These are phyloP conservation scores for Nymphalis c-album DNA, from an alignment of 2,888 invertebrate genomes.

Conservation along the genomic window DNA sequence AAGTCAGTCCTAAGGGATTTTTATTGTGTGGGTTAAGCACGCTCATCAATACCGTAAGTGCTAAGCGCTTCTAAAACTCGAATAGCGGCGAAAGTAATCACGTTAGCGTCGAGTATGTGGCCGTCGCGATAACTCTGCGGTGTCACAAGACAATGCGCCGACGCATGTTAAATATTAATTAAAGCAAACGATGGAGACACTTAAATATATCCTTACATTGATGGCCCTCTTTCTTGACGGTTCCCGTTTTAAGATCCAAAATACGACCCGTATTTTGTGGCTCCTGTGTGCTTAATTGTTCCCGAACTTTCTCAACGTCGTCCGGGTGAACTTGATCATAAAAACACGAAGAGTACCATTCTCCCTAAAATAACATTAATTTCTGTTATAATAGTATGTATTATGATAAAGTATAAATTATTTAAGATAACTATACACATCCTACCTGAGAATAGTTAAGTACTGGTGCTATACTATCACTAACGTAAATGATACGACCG, in stretches of 20 bases:
- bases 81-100: too few relatives aligned
- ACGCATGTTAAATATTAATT: neutral
- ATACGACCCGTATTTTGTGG: slow-evolving; percentile 97
- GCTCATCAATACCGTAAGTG: too few relatives aligned
- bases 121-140: too few relatives aligned
- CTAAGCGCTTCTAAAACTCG: too few relatives aligned
- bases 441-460: slow-evolving; percentile 94
- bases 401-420: neutral
- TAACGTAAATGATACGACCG: slow-evolving; percentile 98
- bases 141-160: too few relatives aligned
- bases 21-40: too few relatives aligned
- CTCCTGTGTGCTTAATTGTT: slow-evolving; percentile 98
- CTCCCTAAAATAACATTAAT: slow-evolving; percentile 81
- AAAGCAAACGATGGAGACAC: neutral
- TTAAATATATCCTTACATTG: slow-evolving; percentile 87
- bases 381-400: neutral
- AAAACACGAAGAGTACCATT: slow-evolving; percentile 98
- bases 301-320: slow-evolving; percentile 97
- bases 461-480: slow-evolving; percentile 98
- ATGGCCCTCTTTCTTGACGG: slow-evolving; percentile 99
- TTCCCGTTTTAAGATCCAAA: slow-evolving; percentile 98
- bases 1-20: too few relatives aligned
- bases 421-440: neutral
- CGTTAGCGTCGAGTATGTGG: too few relatives aligned
- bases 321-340: slow-evolving; percentile 99